A percentile compares a stretch with the other conserved stretches of the same genome.
phyloP scores from a whole-genome alignment of 2,888 invertebrate species.

The Noctuana brunneofusca region DNA sequence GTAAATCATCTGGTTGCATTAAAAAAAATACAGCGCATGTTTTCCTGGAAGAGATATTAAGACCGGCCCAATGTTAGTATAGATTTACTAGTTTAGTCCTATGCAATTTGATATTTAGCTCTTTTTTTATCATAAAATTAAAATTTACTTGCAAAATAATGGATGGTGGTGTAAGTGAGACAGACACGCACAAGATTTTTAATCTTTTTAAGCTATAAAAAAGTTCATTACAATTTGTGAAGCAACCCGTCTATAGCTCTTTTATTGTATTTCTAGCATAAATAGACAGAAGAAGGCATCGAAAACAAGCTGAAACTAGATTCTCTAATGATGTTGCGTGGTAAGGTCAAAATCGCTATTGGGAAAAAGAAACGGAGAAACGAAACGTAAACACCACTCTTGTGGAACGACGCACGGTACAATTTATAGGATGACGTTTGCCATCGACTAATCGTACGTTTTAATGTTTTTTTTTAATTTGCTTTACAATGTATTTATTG shows the following conservation, averaged over 20 bases:
- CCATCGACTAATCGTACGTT: background rate
- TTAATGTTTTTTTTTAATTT: background rate
- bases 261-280: background rate
- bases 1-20: slow-evolving; percentile 18
- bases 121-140: slow-evolving; percentile 38
- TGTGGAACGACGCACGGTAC: slow-evolving; percentile 34
- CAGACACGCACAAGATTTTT: slow-evolving; percentile 38
- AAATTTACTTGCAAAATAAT: slow-evolving; percentile 55
- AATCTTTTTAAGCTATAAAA: background rate
- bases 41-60: slow-evolving; percentile 33
- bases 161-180: slow-evolving; percentile 42
- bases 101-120: slow-evolving; percentile 61
- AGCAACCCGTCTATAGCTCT: slow-evolving; percentile 1
- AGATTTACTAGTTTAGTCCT: slow-evolving; percentile 48
- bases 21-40: slow-evolving; percentile 5
- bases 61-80: slow-evolving; percentile 41
- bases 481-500: background rate
- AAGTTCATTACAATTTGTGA: slow-evolving; percentile 19
- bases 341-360: slow-evolving; percentile 38
- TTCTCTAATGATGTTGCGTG: slow-evolving; percentile 29
- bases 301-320: slow-evolving; percentile 17
- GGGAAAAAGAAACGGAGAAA: slow-evolving; percentile 28
- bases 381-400: slow-evolving; percentile 28
- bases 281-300: background rate
- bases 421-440: slow-evolving; percentile 21